These are phyloP conservation scores for Cartodere bifasciata DNA, from an alignment of 2,888 invertebrate species.

Conservation along the genomic window DNA sequence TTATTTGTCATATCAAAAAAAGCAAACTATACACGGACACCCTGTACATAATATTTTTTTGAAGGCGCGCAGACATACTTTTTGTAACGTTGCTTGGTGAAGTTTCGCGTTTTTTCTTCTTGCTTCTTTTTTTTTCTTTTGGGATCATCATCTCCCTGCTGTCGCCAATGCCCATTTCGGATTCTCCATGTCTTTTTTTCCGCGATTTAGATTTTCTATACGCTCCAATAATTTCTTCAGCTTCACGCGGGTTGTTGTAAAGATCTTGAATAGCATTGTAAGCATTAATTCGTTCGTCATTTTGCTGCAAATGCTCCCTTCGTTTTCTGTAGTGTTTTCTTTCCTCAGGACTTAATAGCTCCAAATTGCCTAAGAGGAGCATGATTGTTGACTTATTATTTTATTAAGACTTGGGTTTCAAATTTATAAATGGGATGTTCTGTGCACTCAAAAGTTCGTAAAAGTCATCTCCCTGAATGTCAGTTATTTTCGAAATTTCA, in stretches of 20 bases:
- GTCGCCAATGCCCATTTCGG: slow-evolving; percentile 27
- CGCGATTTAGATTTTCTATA: slow-evolving; percentile 32
- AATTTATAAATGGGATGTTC: too few species aligned
- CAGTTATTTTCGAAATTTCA: too few species aligned
- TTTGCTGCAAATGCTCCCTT: slow-evolving; percentile 30
- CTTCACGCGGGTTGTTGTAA: slow-evolving; percentile 26
- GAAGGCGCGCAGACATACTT: too few species aligned
- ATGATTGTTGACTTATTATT: slow-evolving; percentile 5
- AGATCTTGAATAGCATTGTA: slow-evolving; percentile 33
- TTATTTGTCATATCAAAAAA: too few species aligned
- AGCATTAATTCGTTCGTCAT: slow-evolving; percentile 32
- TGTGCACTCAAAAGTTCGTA: too few species aligned
- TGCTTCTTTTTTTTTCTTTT: slow-evolving; percentile 33
- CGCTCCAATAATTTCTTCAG: slow-evolving; percentile 27
- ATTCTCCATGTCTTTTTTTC: slow-evolving; percentile 29
- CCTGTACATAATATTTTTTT: too few species aligned
- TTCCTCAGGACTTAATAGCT: slow-evolving; percentile 34
- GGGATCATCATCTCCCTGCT: slow-evolving; percentile 37
- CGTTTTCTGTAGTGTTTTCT: slow-evolving; percentile 31
- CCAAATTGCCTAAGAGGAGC: slow-evolving; percentile 25
- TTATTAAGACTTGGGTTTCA: too few species aligned
- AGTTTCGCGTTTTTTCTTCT: slow-evolving; percentile 32
- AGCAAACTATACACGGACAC: too few species aligned
- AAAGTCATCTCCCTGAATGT: too few species aligned
- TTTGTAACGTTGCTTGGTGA: slow-evolving; percentile 18